These are phyloP conservation scores for Vulpes ferrilata DNA, from an alignment of 2,113 vertebrate genomes.

Conservation along the genomic window DNA sequence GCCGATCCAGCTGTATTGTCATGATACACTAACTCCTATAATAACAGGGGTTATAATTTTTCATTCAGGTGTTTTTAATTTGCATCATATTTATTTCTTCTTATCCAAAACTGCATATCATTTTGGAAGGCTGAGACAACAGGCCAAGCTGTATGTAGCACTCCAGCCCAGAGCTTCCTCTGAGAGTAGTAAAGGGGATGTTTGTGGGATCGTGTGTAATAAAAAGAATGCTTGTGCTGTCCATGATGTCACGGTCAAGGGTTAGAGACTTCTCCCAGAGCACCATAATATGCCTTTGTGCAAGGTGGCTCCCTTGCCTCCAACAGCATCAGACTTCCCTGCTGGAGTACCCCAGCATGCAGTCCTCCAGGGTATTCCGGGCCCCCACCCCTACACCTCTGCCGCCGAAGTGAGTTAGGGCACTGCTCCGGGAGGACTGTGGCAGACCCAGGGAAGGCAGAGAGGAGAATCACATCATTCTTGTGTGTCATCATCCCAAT, in stretches of 20 bases:
- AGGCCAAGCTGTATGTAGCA: not conserved
- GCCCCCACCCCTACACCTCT: too few species aligned
- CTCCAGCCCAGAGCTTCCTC: not conserved
- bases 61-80: slow-evolving; percentile 17
- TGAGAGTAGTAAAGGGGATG: not conserved
- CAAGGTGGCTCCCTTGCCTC: not conserved
- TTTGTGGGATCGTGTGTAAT: not conserved
- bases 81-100: not conserved
- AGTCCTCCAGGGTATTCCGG: not conserved
- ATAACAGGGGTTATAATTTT: not conserved
- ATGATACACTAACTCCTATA: not conserved
- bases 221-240: not conserved
- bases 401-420: not conserved
- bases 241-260: not conserved
- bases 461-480: not conserved
- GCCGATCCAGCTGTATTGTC: not conserved
- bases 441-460: not conserved
- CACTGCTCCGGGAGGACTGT: not conserved
- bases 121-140: not conserved
- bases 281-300: too few species aligned
- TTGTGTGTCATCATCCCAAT: not conserved
- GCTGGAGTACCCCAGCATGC: not conserved
- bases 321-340: not conserved
- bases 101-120: not conserved
- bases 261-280: not conserved